A percentile compares a stretch with the other conserved stretches of the same genome.
Evolutionary conservation across 2,888 invertebrate species (phyloP).

Genomic region (Tanytarsus gracilentus): DNA sequence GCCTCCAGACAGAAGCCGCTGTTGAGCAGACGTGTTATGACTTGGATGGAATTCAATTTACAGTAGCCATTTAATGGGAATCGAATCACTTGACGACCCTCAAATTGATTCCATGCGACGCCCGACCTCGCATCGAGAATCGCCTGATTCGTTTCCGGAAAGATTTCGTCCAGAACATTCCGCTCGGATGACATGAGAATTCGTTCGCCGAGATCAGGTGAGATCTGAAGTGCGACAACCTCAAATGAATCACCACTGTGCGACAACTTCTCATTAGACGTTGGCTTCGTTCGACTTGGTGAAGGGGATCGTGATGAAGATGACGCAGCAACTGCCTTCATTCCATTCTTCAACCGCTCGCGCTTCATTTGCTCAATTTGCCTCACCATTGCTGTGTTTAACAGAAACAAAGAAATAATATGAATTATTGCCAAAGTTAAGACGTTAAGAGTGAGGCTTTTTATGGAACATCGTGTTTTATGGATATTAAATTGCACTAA

Average conservation of each 20-base stretch:
- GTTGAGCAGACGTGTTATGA: slow-evolving; percentile 70
- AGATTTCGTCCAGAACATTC: slow-evolving; percentile 64
- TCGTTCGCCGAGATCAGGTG: slow-evolving; percentile 70
- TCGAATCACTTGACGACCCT: slow-evolving; percentile 71
- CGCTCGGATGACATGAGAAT: slow-evolving; percentile 76
- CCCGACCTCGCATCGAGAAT: slow-evolving; percentile 70
- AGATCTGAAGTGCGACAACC: slow-evolving; percentile 70
- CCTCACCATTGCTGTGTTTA: slow-evolving; percentile 55
- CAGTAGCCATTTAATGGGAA: slow-evolving; percentile 83
- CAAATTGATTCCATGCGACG: slow-evolving; percentile 72
- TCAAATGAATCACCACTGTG: slow-evolving; percentile 51
- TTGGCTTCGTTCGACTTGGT: slow-evolving; percentile 38
- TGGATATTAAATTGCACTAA: no score
- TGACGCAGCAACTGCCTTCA: slow-evolving; percentile 24
- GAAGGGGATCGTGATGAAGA: slow-evolving; percentile 41
- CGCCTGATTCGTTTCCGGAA: slow-evolving; percentile 68
- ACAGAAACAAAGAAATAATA: background rate
- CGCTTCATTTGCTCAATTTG: slow-evolving; percentile 65
- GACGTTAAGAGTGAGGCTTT: background rate
- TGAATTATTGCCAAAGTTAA: background rate
- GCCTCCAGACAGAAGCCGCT: slow-evolving; percentile 70
- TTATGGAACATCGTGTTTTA: background rate
- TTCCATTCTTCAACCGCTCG: slow-evolving; percentile 54
- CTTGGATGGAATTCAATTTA: slow-evolving; percentile 82
- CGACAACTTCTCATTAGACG: slow-evolving; percentile 34